Evolutionary conservation across 2,888 invertebrate genomes (phyloP).

Genomic region (Agrochola circellaris): DNA sequence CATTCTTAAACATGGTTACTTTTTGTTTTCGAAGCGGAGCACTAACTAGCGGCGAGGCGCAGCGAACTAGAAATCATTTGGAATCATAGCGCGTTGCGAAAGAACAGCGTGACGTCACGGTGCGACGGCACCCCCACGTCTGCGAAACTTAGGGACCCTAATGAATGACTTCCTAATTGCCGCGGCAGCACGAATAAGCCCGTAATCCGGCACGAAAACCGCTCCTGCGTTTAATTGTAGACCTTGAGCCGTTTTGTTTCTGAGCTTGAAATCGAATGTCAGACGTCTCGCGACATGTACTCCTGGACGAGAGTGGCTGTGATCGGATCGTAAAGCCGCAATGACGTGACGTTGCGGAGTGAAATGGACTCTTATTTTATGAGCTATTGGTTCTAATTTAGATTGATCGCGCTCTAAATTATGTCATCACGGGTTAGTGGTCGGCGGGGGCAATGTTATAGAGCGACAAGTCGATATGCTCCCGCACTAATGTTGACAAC

Average conservation of each 20-base stretch:
- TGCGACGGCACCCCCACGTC: slow-evolving; percentile 89
- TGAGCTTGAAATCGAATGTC: slow-evolving; percentile 87
- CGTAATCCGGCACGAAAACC: slow-evolving; percentile 86
- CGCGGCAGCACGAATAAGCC: slow-evolving; percentile 87
- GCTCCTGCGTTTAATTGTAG: slow-evolving; percentile 84
- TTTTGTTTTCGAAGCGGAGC: slow-evolving; percentile 79
- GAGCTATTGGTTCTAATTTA: slow-evolving; percentile 69
- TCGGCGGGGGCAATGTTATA: slow-evolving; percentile 70
- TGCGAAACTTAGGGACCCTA: slow-evolving; percentile 91
- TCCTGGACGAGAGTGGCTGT: slow-evolving; percentile 80
- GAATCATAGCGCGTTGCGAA: slow-evolving; percentile 78
- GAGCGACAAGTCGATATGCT: slow-evolving; percentile 87
- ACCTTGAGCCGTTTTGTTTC: slow-evolving; percentile 85
- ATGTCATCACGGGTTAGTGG: slow-evolving; percentile 51
- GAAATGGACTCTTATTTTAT: slow-evolving; percentile 78
- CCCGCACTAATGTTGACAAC: slow-evolving; percentile 90
- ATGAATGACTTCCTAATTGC: slow-evolving; percentile 91
- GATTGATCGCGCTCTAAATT: slow-evolving; percentile 59
- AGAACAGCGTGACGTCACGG: slow-evolving; percentile 84
- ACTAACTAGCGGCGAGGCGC: slow-evolving; percentile 69
- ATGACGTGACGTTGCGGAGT: slow-evolving; percentile 65
- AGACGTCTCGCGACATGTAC: slow-evolving; percentile 82
- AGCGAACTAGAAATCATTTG: slow-evolving; percentile 75
- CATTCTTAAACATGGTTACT: slow-evolving; percentile 84
- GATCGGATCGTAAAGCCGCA: slow-evolving; percentile 76